These are phyloP conservation scores for Zootermopsis nevadensis DNA, from an alignment of 2,888 invertebrate genomes.

Conservation along the genomic window DNA sequence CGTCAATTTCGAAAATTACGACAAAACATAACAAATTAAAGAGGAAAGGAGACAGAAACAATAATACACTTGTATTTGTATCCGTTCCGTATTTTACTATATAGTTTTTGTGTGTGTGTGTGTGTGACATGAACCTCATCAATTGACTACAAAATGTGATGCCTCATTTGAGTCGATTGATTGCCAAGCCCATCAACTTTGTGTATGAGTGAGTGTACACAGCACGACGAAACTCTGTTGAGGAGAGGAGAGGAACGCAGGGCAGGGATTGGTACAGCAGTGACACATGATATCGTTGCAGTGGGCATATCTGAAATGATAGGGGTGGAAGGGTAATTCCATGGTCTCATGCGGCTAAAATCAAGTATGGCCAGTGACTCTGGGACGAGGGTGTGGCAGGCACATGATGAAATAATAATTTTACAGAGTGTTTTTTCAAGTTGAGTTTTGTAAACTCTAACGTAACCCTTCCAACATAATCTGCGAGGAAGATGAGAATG, in stretches of 20 bases:
- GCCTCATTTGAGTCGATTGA: conserved; percentile 26
- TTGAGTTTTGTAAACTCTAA: conserved; percentile 8
- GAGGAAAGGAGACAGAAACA: not conserved
- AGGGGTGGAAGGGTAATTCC: not conserved
- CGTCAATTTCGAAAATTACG: not conserved
- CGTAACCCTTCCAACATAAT: not conserved
- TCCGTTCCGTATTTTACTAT: not conserved
- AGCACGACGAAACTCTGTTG: not conserved
- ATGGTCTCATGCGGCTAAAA: conserved; percentile 18
- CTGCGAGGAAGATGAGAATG: not conserved
- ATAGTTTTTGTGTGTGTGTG: not conserved
- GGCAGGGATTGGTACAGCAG: not conserved
- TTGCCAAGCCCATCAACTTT: conserved; percentile 32
- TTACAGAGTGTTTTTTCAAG: conserved; percentile 22
- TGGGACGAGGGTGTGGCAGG: not conserved
- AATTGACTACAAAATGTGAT: conserved; percentile 5
- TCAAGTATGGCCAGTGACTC: conserved; percentile 4
- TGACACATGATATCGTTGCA: conserved; percentile 26
- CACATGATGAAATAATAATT: conserved; percentile 22
- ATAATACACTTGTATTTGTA: not conserved
- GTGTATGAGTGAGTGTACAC: not conserved
- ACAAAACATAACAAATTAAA: not conserved
- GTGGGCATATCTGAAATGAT: conserved; percentile 18
- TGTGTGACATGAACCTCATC: conserved; percentile 13
- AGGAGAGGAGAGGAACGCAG: not conserved